These are phyloP conservation scores for Pentamera pediparva DNA, from an alignment of 53 echinoderm and acorn worm genomes.

Conservation along the genomic window DNA sequence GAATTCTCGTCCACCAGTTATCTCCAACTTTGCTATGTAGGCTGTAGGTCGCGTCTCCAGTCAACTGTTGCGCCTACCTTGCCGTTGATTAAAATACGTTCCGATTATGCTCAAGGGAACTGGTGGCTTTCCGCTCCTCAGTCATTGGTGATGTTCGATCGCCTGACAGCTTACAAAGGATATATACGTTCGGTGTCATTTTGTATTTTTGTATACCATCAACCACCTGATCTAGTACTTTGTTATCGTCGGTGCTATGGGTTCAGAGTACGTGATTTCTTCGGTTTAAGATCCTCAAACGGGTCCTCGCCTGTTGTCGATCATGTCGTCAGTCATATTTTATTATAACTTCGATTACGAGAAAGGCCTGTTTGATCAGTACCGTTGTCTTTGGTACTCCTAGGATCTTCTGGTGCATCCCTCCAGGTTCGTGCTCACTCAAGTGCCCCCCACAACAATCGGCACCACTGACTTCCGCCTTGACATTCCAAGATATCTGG, in stretches of 20 bases:
- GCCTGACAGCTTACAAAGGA: background rate
- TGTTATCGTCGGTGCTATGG: background rate
- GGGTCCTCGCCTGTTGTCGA: too few relatives aligned
- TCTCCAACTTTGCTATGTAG: background rate
- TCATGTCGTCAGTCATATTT: too few relatives aligned
- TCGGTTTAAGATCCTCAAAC: background rate
- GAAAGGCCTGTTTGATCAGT: too few relatives aligned
- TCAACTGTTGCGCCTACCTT: conserved; percentile 29
- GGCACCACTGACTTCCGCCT: too few relatives aligned
- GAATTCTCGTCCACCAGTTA: background rate
- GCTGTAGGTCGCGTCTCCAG: conserved; percentile 22
- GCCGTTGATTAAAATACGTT: background rate
- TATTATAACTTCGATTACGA: too few relatives aligned
- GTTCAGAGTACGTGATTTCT: background rate
- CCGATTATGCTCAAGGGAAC: background rate
- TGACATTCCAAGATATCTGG: too few relatives aligned
- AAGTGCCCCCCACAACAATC: too few relatives aligned
- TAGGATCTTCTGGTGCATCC: too few relatives aligned
- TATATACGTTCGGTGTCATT: background rate
- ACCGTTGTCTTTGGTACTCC: too few relatives aligned
- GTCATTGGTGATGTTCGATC: background rate
- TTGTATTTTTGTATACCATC: background rate
- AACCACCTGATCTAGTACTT: background rate
- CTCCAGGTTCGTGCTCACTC: too few relatives aligned
- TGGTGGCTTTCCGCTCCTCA: background rate